Base-by-base conservation (phyloP, 2,113 vertebrate species). In the Hippocampus barbouri region DNA sequence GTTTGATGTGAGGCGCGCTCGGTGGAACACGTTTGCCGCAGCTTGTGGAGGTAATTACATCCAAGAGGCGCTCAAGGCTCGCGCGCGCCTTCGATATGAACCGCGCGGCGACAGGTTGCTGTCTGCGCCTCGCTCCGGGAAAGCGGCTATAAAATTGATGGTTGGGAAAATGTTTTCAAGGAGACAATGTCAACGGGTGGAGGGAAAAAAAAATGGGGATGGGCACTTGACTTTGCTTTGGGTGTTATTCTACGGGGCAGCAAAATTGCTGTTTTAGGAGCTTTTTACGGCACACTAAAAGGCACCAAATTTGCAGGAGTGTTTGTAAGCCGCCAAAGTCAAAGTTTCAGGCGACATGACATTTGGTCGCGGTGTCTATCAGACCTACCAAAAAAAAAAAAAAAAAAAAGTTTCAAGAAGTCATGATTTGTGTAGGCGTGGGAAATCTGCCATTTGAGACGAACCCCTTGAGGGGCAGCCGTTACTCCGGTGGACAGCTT, bases 351-450 rank as follows among this genome's bases (percentile, higher is more conserved):
- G 56, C 56, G n/a, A 15, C 8, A 23, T 9, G 4, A 2, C 5
- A 54, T 54, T n/a, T 21, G 20, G 20, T n/a, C 10, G 53, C 53
- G 7, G 8, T n/a, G 4, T 8, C 53, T n/a, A 21, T 54, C 21
- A 27, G 56, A 27, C 12, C 3, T 14, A 57, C 56, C 30, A 34
- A 34, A 34, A 34, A 34, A 34, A 30, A 59, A 59, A 27, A n/a
- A n/a, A n/a, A n/a, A 25, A 59, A 56, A 41, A 60, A 6, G 49
- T 51, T 18, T 51, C 3, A 62, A n/a, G 66, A 21, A 20, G 6
- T 1, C 49, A 18, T 66, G 41, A 54, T 34, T 10, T 45, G 67
- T 69, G 67, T 78, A 68, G 71, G 71, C 59, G 70, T 21, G 64
- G 56, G 12, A 15, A 25, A 1, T 59, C 12, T 2, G 56, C 23